Conservation (phyloP, 2,113 vertebrate genomes). For the Colistium nudipinnis region DNA sequence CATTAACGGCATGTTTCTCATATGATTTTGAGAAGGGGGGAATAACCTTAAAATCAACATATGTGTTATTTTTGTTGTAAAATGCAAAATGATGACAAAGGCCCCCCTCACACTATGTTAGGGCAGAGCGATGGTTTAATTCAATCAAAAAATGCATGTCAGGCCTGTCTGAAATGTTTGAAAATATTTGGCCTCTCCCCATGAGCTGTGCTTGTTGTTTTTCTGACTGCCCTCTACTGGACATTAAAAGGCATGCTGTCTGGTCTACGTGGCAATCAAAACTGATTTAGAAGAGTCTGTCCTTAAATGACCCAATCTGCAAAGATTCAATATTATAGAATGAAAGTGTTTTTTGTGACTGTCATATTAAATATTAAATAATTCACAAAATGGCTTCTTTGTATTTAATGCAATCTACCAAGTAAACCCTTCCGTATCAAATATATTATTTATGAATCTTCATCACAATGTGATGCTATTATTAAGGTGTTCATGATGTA, state of each 20-base stretch:
- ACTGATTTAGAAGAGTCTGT: background rate
- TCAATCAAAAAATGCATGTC: background rate
- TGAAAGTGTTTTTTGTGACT: background rate
- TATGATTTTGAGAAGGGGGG: background rate
- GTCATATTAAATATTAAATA: background rate
- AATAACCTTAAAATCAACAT: background rate
- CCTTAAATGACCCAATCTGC: background rate
- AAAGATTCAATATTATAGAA: background rate
- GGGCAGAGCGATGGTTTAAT: background rate
- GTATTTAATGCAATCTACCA: too few species aligned
- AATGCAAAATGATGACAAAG: too few species aligned
- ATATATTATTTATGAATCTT: background rate
- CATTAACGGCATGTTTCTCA: background rate
- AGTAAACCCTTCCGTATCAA: too few species aligned
- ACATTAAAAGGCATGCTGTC: conserved; percentile 1
- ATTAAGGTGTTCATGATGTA: background rate
- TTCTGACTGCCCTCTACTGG: conserved; percentile 55
- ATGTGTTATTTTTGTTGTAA: too few species aligned
- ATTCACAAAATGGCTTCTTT: background rate
- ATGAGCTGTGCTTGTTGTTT: background rate
- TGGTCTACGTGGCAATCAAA: background rate
- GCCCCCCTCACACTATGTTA: background rate
- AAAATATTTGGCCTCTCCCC: background rate
- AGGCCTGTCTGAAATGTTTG: conserved; percentile 2
- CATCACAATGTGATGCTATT: background rate